Evolutionary conservation across 2,113 vertebrate species (phyloP).

Genomic region (Psittacula cyanocephala): DNA sequence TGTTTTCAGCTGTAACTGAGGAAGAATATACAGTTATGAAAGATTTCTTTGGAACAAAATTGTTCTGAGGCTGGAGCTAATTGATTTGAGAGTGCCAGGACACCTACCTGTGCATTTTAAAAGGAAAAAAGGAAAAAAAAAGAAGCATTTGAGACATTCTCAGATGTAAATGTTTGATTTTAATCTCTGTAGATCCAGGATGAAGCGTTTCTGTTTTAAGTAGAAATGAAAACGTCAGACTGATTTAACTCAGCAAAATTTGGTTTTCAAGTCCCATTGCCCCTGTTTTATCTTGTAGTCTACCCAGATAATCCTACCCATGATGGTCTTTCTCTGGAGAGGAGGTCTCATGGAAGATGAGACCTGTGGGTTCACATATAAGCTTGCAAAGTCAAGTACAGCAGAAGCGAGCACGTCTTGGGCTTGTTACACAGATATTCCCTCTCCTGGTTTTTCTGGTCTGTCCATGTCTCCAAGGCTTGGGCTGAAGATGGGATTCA

Average conservation of each 20-base stretch:
- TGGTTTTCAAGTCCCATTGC: neutral
- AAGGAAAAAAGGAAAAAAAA: neutral
- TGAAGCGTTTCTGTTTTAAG: neutral
- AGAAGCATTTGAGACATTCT: neutral
- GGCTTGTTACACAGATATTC: neutral
- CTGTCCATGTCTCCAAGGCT: neutral
- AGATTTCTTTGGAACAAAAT: neutral
- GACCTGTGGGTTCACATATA: rapidly evolving
- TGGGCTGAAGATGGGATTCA: neutral
- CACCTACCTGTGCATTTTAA: neutral
- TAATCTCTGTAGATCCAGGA: neutral
- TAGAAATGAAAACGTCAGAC: neutral
- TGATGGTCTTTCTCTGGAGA: neutral
- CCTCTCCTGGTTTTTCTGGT: neutral
- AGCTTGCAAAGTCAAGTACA: neutral
- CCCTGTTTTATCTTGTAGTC: neutral
- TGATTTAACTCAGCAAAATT: neutral
- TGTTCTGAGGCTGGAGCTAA: neutral
- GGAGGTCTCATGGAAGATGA: neutral
- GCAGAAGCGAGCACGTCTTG: neutral
- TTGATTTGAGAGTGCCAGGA: neutral
- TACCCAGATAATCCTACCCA: neutral
- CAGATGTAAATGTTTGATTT: neutral
- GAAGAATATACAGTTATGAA: neutral
- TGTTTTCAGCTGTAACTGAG: neutral